Conservation (phyloP, 2,888 invertebrate species). For the Norana najaformis region DNA sequence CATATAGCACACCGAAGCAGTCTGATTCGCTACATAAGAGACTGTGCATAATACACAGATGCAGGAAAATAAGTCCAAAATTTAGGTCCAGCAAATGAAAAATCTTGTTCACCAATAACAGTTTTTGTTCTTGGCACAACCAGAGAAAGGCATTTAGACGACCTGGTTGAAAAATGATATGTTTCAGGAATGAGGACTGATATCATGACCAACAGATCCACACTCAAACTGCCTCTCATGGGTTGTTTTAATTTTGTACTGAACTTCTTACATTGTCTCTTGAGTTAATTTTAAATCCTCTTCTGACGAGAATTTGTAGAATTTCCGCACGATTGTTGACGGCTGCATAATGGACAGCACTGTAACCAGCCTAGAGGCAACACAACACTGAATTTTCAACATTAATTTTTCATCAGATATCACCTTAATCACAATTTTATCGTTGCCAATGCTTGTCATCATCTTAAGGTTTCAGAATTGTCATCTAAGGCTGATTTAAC, state of each 20-base stretch:
- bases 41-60: too few species aligned
- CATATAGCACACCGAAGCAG: too few species aligned
- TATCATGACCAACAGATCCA: neutral
- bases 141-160: too few species aligned
- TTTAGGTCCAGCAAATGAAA: too few species aligned
- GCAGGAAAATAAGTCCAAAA: too few species aligned
- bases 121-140: too few species aligned
- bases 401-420: neutral
- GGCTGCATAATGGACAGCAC: neutral
- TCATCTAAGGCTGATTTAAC: neutral
- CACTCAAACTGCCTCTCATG: neutral
- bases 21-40: too few species aligned
- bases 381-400: neutral
- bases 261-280: neutral
- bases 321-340: slow-evolving; percentile 1
- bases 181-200: too few species aligned
- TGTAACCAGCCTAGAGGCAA: neutral
- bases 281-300: neutral
- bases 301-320: neutral
- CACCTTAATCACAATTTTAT: neutral
- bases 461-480: neutral
- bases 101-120: too few species aligned
- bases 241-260: too few species aligned
- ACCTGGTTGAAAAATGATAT: too few species aligned
- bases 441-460: neutral